phyloP scores from a whole-genome alignment of 2,113 vertebrate species.

The Empidonax alnorum region DNA sequence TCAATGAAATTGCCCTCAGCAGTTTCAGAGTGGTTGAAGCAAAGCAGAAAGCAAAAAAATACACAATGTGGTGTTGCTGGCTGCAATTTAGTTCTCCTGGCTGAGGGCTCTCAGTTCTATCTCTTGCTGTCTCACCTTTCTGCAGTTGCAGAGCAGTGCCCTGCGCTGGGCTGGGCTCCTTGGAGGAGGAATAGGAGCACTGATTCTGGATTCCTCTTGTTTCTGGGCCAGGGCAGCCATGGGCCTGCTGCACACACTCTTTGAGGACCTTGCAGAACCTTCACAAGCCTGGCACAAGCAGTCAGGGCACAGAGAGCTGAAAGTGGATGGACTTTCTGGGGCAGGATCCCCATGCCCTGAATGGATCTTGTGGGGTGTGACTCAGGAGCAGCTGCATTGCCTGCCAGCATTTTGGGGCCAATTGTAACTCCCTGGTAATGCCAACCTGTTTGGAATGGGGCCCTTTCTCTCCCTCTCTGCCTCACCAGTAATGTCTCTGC shows the following conservation, averaged over 20 bases:
- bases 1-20: not conserved
- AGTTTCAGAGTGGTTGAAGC: not conserved
- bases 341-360: not conserved
- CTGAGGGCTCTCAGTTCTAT: not conserved
- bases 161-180: rapidly evolving
- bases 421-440: not conserved
- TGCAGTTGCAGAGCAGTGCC: not conserved
- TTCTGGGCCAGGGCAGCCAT: not conserved
- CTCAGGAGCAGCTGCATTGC: not conserved
- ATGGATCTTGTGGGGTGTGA: not conserved
- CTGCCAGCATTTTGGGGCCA: not conserved
- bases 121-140: not conserved
- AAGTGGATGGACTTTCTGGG: not conserved
- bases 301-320: not conserved
- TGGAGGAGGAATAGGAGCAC: not conserved
- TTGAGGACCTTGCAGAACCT: rapidly evolving
- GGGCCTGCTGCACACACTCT: rapidly evolving
- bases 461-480: not conserved
- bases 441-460: rapidly evolving
- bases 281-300: not conserved
- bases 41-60: not conserved
- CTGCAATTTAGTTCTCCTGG: not conserved
- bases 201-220: not conserved
- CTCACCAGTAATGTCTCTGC: rapidly evolving
- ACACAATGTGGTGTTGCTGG: not conserved